These are phyloP conservation scores for Lysandra coridon DNA, from an alignment of 2,888 invertebrate genomes.

Conservation along the genomic window DNA sequence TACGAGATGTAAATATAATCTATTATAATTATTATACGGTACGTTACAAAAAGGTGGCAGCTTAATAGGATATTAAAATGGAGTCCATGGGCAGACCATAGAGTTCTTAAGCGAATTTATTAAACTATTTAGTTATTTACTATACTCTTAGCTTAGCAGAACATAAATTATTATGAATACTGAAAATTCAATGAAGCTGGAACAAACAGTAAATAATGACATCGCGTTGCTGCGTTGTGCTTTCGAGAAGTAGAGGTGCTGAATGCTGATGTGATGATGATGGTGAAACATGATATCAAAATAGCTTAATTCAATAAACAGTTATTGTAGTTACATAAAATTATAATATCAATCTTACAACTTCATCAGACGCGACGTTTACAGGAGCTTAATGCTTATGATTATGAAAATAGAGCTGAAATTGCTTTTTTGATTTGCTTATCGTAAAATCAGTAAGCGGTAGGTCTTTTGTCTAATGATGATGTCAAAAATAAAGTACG, in stretches of 20 bases:
- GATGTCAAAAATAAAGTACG: slow-evolving; percentile 36
- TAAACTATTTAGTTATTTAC: no score
- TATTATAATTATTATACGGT: slow-evolving; percentile 7
- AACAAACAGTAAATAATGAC: no score
- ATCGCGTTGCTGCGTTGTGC: no score
- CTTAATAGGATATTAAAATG: slow-evolving; percentile 14
- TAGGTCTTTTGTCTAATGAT: slow-evolving; percentile 38
- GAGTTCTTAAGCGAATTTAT: not conserved
- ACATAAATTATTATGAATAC: not conserved
- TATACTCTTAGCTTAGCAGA: no score
- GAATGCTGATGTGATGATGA: not conserved
- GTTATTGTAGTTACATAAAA: slow-evolving; percentile 18
- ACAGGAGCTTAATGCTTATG: not conserved
- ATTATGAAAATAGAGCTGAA: not conserved
- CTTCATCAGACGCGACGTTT: not conserved
- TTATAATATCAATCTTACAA: slow-evolving; percentile 5
- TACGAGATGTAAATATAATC: slow-evolving; percentile 20
- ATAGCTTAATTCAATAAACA: slow-evolving; percentile 10
- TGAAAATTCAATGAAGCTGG: no score
- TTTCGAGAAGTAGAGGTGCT: no score
- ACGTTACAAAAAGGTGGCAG: slow-evolving; percentile 1
- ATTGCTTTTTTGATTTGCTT: not conserved
- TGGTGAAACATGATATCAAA: not conserved
- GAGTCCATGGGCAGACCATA: not conserved
- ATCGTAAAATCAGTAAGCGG: slow-evolving; percentile 33